Base-by-base conservation (phyloP, 2,797 vertebrate genomes). In the Phataginus tetradactyla region DNA sequence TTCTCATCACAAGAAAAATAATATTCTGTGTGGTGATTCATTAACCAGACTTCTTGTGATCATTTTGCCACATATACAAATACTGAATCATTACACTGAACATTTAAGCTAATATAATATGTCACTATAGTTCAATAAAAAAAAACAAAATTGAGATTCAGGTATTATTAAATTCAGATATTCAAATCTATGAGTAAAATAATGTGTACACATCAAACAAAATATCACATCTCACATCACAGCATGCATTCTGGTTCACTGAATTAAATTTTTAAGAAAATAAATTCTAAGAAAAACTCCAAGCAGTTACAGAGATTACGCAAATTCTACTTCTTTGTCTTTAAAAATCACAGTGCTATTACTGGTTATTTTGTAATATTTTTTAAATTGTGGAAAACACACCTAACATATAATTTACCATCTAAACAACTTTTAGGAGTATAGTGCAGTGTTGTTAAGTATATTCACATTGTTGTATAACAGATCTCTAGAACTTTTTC, bases 221-320 rank as follows among this genome's bases (percentile, higher is more conserved):
- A 88, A 85, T 6, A 86, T 51, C n/a, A 25, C 4, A 57, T 59
- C 53, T 79, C 14, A 34, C 39, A 42, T 71, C 14, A 71, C 12
- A 89, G 9, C 77, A 1, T 89, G 53, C 5, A 53, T 12, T 84
- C 80, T 85, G 10, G 55, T n/a, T 90, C 64, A 94, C 32, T 49
- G 11, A 63, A n/a, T 86, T 74, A 90, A 87, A 93, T 55, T 87
- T 45, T 71, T 86, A n/a, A 91, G 81, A 27, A 75, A 91, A 88
- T 14, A 64, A 45, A 45, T 45, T 45, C 11, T 45, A 45, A 45
- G 45, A 45, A 84, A 84, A 93, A 90, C 25, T 91, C 45, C n/a
- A 29, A 63, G n/a, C 9, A 91, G 27, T 88, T 20, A 86, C 20
- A 83, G 9, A 83, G 92, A 78, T 71, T 29, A 92, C 10, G 61